Base-by-base conservation (phyloP, 2,888 invertebrate genomes). In the Luperina testacea region DNA sequence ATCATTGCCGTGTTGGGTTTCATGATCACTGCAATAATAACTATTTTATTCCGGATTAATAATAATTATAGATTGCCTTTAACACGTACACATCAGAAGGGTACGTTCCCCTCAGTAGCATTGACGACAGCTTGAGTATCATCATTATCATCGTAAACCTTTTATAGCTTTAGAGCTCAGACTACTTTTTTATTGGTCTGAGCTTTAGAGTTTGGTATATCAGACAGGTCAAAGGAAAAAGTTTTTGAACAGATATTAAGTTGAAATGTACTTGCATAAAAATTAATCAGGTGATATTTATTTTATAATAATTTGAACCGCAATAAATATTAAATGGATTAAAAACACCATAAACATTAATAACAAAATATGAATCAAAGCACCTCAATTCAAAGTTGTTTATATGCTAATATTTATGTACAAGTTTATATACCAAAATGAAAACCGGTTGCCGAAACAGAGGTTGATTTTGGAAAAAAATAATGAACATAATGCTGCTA, bases 1-100 rank as follows among this genome's bases (percentile, higher is more conserved):
- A 42, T 13, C 76, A 80, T 80, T 85, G 80, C 77, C 84, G 84
- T 80, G 51, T 77, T 80, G 68, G 53, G 77, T 87, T 85, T 87
- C 84, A 80, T 78, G 78, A 71, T 75, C 53, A 82, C 24, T 78
- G 13, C 45, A 63, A 63, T 76, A 80, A 75, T 77, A 78, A 77
- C 61, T 51, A 53, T 77, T 86, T 72, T 78, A 82, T 75, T 78
- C 61, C 27, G 42, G 87, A 78, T 82, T 38, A 61, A 81, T 81
- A 61, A 81, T 81, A 63, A 64, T 45, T 20, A 48, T 61, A 51
- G 38, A 15, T 75, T 69, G 15, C 64, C 45, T 75, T 38, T 24
- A 78, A 17, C 45, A 42, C 65, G 57, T 45, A 42, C 2, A 45
- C 17, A 17, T 51, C 17, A 63, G 27, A 59, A 72, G 53, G 70